These are phyloP conservation scores for Pteria penguin DNA, from an alignment of 2,888 invertebrate genomes.

Conservation along the genomic window DNA sequence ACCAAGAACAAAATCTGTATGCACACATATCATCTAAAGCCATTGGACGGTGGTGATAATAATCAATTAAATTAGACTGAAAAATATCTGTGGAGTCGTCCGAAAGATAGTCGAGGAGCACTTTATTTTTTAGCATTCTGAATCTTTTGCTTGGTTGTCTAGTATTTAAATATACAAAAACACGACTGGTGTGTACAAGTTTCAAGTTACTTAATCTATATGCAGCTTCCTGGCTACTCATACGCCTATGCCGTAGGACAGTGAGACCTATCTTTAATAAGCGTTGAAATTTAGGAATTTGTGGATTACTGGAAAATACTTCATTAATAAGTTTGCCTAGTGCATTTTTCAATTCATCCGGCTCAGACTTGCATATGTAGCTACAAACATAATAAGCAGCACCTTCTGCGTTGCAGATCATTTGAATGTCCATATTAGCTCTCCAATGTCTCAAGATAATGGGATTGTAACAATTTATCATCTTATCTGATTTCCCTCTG, in stretches of 20 bases:
- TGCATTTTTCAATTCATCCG: slow-evolving; percentile 43
- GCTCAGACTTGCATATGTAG: slow-evolving; percentile 46
- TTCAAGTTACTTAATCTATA: slow-evolving; percentile 4
- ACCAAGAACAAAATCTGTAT: slow-evolving; percentile 7
- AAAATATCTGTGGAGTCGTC: slow-evolving; percentile 3
- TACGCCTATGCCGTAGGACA: slow-evolving; percentile 2
- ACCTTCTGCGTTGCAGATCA: slow-evolving; percentile 30
- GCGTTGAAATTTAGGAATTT: background rate
- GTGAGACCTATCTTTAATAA: slow-evolving; percentile 11
- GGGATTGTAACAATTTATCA: slow-evolving; percentile 42
- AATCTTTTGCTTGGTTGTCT: background rate
- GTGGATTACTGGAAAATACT: slow-evolving; percentile 5
- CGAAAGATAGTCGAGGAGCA: background rate
- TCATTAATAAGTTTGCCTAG: background rate
- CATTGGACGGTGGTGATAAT: slow-evolving; percentile 1
- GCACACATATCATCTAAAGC: background rate
- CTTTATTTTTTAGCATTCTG: slow-evolving; percentile 6
- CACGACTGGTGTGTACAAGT: background rate
- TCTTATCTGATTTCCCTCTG: background rate
- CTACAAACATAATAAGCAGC: slow-evolving; percentile 48
- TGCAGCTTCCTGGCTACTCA: slow-evolving; percentile 21
- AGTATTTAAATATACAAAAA: slow-evolving; percentile 5
- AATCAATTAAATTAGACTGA: slow-evolving; percentile 15
- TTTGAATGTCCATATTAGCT: slow-evolving; percentile 46
- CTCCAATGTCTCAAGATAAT: slow-evolving; percentile 39